Percentiles rank a stretch among this genome's conserved stretches.
These are phyloP conservation scores for Aldrovandia affinis DNA, from an alignment of 2,797 vertebrate genomes.

Conservation along the genomic window DNA sequence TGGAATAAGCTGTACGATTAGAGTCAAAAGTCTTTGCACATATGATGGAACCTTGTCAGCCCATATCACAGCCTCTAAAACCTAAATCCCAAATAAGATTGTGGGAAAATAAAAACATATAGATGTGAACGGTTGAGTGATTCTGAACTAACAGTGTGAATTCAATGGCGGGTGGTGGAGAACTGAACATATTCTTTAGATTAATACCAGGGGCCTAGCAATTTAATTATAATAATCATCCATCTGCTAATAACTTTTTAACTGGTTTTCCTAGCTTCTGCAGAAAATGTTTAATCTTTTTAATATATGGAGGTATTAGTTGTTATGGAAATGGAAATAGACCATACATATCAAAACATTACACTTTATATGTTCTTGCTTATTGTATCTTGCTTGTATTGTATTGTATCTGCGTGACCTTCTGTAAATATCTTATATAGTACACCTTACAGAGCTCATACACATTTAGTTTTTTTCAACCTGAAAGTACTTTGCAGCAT, in stretches of 20 bases:
- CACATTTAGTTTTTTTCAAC: neutral
- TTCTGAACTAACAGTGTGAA: slow-evolving; percentile 50
- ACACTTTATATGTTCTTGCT: slow-evolving; percentile 1
- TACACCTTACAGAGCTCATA: neutral
- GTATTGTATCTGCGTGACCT: neutral
- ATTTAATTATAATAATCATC: slow-evolving; percentile 26
- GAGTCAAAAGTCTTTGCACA: neutral
- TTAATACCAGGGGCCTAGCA: slow-evolving; percentile 34
- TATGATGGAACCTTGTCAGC: neutral
- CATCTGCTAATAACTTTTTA: slow-evolving; percentile 23
- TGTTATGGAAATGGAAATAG: neutral
- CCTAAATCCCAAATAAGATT: neutral
- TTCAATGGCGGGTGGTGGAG: slow-evolving; percentile 64
- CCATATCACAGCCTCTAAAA: neutral
- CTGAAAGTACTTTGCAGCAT: neutral
- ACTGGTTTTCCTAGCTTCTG: neutral
- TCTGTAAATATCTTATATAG: neutral
- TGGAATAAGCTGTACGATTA: neutral
- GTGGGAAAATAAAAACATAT: neutral
- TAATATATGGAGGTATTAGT: neutral
- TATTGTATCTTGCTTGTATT: neutral
- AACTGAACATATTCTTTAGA: slow-evolving; percentile 37
- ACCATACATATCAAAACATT: too few species aligned
- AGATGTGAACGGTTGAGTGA: slow-evolving; percentile 24
- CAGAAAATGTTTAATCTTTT: neutral